Conservation (phyloP, 1,140 invertebrate genomes). For the Drosophila murphyi region DNA sequence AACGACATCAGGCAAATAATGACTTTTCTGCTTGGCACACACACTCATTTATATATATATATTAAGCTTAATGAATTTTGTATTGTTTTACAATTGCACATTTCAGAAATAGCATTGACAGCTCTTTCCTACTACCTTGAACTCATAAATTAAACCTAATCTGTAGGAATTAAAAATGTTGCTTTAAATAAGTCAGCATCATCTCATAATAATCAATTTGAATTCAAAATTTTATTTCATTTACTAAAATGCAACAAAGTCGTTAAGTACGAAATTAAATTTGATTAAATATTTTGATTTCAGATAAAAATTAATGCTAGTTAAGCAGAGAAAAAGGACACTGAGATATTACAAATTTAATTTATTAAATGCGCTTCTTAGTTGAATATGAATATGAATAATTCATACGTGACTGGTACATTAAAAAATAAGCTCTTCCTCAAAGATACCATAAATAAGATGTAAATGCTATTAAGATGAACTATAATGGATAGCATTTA, state of each 20-base stretch:
- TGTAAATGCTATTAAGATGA: background rate
- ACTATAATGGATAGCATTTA: background rate
- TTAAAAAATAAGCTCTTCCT: background rate
- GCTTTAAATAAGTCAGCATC: no score
- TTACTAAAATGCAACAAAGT: no score
- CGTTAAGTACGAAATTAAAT: no score
- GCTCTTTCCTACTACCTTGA: constrained; percentile 14
- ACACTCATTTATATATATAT: background rate
- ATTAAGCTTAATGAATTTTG: constrained; percentile 35
- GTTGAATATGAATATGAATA: no score
- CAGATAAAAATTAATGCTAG: no score
- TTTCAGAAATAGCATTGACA: constrained; percentile 35
- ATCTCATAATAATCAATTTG: background rate
- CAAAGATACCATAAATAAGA: background rate
- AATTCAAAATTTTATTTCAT: no score
- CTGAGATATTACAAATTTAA: no score
- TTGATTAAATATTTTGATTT: no score
- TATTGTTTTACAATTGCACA: constrained; percentile 34
- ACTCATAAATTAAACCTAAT: background rate
- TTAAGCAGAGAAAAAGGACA: no score
- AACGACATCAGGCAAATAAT: constrained; percentile 40
- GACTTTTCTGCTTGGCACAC: constrained; percentile 21
- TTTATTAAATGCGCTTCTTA: no score
- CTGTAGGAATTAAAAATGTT: background rate
- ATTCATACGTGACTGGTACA: no score